Conservation (phyloP, 2,797 vertebrate genomes). For the Malacoraja senta region DNA sequence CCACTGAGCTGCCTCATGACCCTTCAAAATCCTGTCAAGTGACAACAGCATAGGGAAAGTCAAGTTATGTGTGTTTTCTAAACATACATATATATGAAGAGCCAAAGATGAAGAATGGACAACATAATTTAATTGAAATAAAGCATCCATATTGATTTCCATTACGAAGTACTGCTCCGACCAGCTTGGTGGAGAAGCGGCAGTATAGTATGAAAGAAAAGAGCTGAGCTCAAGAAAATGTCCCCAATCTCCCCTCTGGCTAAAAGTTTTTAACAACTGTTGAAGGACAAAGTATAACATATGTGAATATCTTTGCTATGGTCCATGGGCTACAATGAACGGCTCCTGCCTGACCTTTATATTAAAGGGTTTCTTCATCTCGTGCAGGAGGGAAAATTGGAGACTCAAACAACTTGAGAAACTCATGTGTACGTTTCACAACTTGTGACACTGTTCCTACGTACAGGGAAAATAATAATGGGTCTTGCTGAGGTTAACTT, state of each 20-base stretch:
- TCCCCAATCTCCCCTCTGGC: slow-evolving; percentile 51
- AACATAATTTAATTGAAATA: slow-evolving; percentile 35
- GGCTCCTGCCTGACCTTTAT: slow-evolving; percentile 57
- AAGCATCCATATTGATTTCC: slow-evolving; percentile 48
- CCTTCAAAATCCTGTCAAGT: slow-evolving; percentile 40
- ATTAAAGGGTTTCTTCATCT: slow-evolving; percentile 56
- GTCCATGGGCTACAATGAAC: slow-evolving; percentile 59
- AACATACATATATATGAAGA: background rate
- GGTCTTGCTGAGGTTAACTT: background rate
- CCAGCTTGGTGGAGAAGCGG: slow-evolving; percentile 46
- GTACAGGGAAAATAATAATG: background rate
- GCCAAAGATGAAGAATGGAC: slow-evolving; percentile 19
- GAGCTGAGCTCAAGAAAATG: slow-evolving; percentile 45
- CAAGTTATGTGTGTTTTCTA: slow-evolving; percentile 44
- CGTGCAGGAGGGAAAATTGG: slow-evolving; percentile 51
- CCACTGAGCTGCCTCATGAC: slow-evolving; percentile 49
- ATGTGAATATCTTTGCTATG: slow-evolving; percentile 55
- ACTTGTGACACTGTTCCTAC: background rate
- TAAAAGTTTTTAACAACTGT: slow-evolving; percentile 60
- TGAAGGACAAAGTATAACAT: slow-evolving; percentile 60
- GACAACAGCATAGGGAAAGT: slow-evolving; percentile 45
- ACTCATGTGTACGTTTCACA: background rate
- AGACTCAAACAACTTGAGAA: slow-evolving; percentile 42
- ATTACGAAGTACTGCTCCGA: slow-evolving; percentile 50
- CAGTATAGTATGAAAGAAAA: slow-evolving; percentile 45